Base-by-base conservation (phyloP, 2,113 vertebrate genomes). In the Panthera tigris region DNA sequence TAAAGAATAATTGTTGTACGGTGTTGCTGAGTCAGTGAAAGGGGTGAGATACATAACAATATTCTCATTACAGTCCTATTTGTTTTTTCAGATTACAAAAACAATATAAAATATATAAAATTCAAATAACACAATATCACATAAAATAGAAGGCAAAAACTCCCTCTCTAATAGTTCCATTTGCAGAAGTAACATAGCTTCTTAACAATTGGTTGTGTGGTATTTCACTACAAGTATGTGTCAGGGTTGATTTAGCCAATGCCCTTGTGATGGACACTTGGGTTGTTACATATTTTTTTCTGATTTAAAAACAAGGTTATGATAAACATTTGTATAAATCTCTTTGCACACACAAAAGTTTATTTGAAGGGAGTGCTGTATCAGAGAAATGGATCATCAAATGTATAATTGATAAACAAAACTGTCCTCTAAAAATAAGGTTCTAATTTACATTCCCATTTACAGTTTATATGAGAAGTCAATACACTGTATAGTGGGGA, bases 61-160 rank as follows among this genome's bases (percentile, higher is more conserved):
- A 55, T 50, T 85, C 14, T 39, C 57, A 87, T 87, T 83, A 84
- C 52, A 95, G 31, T 9, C 25, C 11, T 66, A 6, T 55, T 31
- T 76, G 63, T 61, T 93, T 86, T 85, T 71, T 73, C 81, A 87
- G 29, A 82, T 86, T 93, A 87, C 29, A 93, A 94, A 86, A 87
- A 5, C 5, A 66, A 36, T 45, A 82, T 15, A 76, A 82, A 97
- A 63, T 57, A 13, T 31, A 29, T 79, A 52, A 86, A 94, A 82
- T 48, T 82, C 23, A 96, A 61, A 63, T 74, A 96, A 50, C 52
- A 87, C 4, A 27, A 7, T 25, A 88, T 88, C 91, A 57, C n/a
- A 52, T 39, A 23, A 63, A 84, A 80, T n/a, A 84, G 39, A 41
- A 90, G 29, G 13, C 4, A 18, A 94, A 96, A 89, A 23, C 21